Evolutionary conservation across 2,113 vertebrate species (phyloP), one percentile per base, ranked within the genome.

Genomic region (Geococcyx californianus): DNA sequence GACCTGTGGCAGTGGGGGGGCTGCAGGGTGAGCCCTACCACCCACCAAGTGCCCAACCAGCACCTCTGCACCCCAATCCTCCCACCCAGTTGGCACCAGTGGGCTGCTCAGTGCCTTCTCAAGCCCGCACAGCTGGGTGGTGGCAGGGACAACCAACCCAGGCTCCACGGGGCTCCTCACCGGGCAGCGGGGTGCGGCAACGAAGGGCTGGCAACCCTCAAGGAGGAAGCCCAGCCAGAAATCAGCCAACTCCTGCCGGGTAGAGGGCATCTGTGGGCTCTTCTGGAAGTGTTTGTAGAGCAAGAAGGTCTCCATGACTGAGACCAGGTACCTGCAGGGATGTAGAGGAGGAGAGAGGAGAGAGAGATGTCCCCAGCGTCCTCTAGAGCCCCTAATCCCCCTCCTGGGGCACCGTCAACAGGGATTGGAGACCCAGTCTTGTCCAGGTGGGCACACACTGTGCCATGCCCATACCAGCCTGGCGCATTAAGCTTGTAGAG

Each of bases 141-240:
- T 31, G 8, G 16, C 47, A 49, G 10, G 20, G 47, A 21, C 45
- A 45, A 45, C 45, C 45, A 45, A 45, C 16, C 45, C 18, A 19
- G 45, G 73, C 28, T 6, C 11, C 3, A 7, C 6, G n/a, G 13
- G 10, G 3, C 16, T 25, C 84, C 98, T 98, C 97, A 99, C 99
- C 80, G 97, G 98, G 96, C 98, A 99, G 92, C 60, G 76, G 15
- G 94, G 49, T 1, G 97, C 76, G 7, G 94, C 96, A 31, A 96
- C 66, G 3, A 98, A 97, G 60, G 98, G 98, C 92, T 98, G 98
- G 92, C 98, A 99, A 5, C 98, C 96, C 75, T 98, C 97, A 20
- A 99, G 74, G 79, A 99, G 93, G 80, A 99, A 97, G 62, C 98
- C 98, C 97, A 99, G 98, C 99, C 99, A 99, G 81, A 99, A 99